phyloP scores from a whole-genome alignment of 2,797 vertebrate species.

The Apogon hyalosoma region DNA sequence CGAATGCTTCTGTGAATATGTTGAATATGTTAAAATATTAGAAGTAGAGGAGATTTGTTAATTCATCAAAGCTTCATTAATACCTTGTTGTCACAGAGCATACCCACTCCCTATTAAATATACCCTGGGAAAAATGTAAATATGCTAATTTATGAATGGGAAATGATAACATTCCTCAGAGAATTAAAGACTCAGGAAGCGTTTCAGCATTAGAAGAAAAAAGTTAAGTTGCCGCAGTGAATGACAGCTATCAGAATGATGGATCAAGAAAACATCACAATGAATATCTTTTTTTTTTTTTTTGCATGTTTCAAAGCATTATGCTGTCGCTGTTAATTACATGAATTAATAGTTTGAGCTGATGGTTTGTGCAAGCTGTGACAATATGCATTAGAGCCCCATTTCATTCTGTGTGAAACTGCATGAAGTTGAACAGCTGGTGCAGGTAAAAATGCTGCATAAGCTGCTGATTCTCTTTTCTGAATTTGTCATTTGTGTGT shows the following conservation, averaged over 20 bases:
- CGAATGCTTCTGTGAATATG: constrained; percentile 57
- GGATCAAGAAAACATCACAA: constrained; percentile 16
- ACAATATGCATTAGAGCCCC: not conserved
- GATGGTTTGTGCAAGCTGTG: constrained; percentile 8
- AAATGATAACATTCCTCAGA: constrained; percentile 40
- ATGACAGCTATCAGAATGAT: constrained; percentile 1
- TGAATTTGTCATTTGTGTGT: constrained; percentile 15
- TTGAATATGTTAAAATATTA: constrained; percentile 65
- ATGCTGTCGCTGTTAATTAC: constrained; percentile 5
- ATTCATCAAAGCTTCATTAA: constrained; percentile 70
- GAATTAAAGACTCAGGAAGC: constrained; percentile 28
- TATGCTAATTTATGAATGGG: constrained; percentile 47
- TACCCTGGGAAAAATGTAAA: constrained; percentile 40
- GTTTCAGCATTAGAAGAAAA: constrained; percentile 2
- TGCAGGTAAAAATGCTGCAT: constrained; percentile 3
- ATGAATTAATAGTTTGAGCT: not conserved
- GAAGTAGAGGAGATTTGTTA: constrained; percentile 54
- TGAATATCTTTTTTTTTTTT: not conserved
- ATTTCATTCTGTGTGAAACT: constrained; percentile 13
- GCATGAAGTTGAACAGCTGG: constrained; percentile 6
- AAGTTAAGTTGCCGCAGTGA: constrained; percentile 42
- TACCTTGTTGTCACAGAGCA: constrained; percentile 45
- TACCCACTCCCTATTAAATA: constrained; percentile 26
- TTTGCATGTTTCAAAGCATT: constrained; percentile 10
- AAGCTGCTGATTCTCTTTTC: constrained; percentile 16